A percentile compares a stretch with the other conserved stretches of the same genome.
These are phyloP conservation scores for Pelecanus crispus DNA, from an alignment of 2,113 vertebrate genomes.

Conservation along the genomic window DNA sequence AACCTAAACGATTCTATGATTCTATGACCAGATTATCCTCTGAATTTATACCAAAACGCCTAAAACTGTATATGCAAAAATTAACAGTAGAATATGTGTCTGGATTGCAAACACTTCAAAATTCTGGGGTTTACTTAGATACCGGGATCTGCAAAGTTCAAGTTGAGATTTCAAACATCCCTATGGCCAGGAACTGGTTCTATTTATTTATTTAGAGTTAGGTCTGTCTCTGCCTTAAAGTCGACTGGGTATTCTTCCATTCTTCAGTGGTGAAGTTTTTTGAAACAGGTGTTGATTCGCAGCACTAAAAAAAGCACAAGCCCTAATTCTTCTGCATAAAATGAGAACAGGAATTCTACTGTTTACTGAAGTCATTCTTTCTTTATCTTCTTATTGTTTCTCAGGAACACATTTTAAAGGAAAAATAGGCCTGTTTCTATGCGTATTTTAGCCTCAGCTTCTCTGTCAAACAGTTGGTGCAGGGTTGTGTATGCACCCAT, in stretches of 20 bases:
- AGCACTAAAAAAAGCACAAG: not conserved
- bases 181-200: not conserved
- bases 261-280: not conserved
- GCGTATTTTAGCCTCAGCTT: not conserved
- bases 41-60: not conserved
- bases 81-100: not conserved
- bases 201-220: not conserved
- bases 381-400: not conserved
- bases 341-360: not conserved
- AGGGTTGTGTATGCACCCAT: fast-evolving
- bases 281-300: not conserved
- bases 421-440: not conserved
- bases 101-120: not conserved
- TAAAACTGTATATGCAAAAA: not conserved
- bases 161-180: not conserved
- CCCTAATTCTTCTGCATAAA: not conserved
- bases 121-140: not conserved
- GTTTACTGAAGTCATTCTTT: not conserved
- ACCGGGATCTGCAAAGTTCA: not conserved
- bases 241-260: fast-evolving
- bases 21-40: not conserved
- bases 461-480: not conserved
- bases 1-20: no score
- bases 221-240: not conserved
- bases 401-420: not conserved